Conservation (phyloP, 2,797 vertebrate species). For the Valencia hispanica region DNA sequence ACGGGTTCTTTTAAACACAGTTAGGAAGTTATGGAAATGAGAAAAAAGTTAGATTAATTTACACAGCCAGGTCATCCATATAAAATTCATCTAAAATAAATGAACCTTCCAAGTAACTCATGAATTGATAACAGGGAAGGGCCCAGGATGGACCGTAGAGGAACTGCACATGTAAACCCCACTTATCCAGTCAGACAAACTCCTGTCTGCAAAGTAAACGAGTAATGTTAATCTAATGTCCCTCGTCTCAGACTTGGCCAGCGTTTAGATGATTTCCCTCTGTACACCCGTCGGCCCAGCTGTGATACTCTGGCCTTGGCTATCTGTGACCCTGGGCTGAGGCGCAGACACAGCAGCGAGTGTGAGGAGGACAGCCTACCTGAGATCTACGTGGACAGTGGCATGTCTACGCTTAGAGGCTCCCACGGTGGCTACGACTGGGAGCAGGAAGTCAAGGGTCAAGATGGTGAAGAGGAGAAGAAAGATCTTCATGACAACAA, state of each 20-base stretch:
- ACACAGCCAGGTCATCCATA: background rate
- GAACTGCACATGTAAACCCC: background rate
- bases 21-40: background rate
- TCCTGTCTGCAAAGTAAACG: background rate
- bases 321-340: slow-evolving; percentile 92
- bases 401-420: slow-evolving; percentile 90
- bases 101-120: background rate
- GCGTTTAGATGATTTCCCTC: slow-evolving; percentile 82
- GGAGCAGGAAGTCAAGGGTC: slow-evolving; percentile 84
- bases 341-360: slow-evolving; percentile 85
- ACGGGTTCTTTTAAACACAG: too few species aligned
- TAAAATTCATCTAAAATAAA: background rate
- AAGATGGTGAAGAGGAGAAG: slow-evolving; percentile 68
- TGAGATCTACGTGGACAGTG: slow-evolving; percentile 92
- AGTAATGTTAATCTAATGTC: background rate
- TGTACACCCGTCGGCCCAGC: slow-evolving; percentile 59
- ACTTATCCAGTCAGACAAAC: background rate
- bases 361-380: slow-evolving; percentile 91
- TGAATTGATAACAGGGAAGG: background rate
- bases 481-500: slow-evolving; percentile 57
- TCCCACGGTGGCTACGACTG: slow-evolving; percentile 89
- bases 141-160: background rate
- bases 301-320: slow-evolving; percentile 84
- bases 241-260: slow-evolving; percentile 78
- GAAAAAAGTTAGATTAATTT: background rate